Evolutionary conservation across 2,113 vertebrate genomes (phyloP).

Genomic region (Cyprinus carpio): DNA sequence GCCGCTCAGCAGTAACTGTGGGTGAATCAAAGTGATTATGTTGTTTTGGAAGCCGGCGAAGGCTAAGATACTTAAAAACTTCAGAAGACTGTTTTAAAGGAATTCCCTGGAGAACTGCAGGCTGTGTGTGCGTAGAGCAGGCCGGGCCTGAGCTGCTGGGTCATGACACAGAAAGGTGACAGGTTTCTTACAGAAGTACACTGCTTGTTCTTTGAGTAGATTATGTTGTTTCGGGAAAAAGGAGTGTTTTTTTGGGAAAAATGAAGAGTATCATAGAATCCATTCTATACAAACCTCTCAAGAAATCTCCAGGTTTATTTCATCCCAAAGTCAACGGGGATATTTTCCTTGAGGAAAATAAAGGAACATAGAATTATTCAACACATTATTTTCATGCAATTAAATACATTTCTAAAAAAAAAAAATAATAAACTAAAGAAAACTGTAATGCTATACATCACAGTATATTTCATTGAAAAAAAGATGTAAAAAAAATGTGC

Average conservation of each 20-base stretch:
- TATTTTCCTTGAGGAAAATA: neutral
- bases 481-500: no score
- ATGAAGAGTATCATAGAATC: neutral
- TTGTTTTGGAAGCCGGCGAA: neutral
- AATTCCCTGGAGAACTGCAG: neutral
- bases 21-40: slow-evolving; percentile 28
- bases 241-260: neutral
- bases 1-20: neutral
- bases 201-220: neutral
- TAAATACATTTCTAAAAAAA: neutral
- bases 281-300: neutral
- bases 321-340: neutral
- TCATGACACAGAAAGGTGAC: neutral
- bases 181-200: neutral
- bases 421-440: neutral
- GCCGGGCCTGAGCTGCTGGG: no score
- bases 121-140: neutral
- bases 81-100: neutral
- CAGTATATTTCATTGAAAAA: no score
- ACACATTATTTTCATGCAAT: neutral
- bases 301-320: neutral
- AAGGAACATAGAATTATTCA: neutral
- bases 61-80: slow-evolving; percentile 15
- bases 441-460: neutral
- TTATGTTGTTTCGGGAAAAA: neutral